phyloP scores from a whole-genome alignment of 2,888 invertebrate species.

The Amblyteles armatorius region DNA sequence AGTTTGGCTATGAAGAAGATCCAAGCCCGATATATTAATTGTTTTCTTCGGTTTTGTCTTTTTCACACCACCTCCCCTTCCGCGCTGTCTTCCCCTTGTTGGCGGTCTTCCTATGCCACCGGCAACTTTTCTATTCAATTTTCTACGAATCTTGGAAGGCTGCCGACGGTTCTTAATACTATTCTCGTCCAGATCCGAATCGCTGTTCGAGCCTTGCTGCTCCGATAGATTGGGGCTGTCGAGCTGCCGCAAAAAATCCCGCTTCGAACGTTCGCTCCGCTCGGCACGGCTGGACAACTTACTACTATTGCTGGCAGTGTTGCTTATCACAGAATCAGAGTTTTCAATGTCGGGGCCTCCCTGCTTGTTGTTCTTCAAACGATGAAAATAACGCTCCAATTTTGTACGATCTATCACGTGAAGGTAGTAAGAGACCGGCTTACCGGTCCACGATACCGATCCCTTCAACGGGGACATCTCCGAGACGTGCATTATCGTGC shows the following conservation, averaged over 20 bases:
- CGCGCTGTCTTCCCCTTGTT: slow-evolving; percentile 83
- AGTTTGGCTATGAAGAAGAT: slow-evolving; percentile 95
- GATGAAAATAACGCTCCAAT: slow-evolving; percentile 98
- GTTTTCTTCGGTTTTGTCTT: slow-evolving; percentile 88
- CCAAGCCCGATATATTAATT: slow-evolving; percentile 93
- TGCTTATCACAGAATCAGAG: slow-evolving; percentile 84
- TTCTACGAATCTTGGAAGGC: slow-evolving; percentile 81
- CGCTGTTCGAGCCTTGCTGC: slow-evolving; percentile 81
- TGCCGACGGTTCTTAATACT: slow-evolving; percentile 79
- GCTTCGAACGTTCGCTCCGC: slow-evolving; percentile 85
- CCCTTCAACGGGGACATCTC: slow-evolving; percentile 98
- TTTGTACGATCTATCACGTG: slow-evolving; percentile 99
- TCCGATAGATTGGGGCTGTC: slow-evolving; percentile 84
- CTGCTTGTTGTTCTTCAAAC: slow-evolving; percentile 91
- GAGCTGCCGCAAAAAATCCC: slow-evolving; percentile 86
- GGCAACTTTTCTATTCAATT: slow-evolving; percentile 78
- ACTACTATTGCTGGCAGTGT: slow-evolving; percentile 84
- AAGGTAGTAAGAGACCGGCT: slow-evolving; percentile 99
- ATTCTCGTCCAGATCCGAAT: slow-evolving; percentile 81
- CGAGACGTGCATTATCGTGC: slow-evolving; percentile 99
- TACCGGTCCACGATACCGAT: slow-evolving; percentile 99
- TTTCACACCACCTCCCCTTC: slow-evolving; percentile 87
- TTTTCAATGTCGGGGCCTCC: slow-evolving; percentile 81
- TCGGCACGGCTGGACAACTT: slow-evolving; percentile 79
- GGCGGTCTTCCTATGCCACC: slow-evolving; percentile 77